phyloP scores from a whole-genome alignment of 37 sponge, comb jelly and placozoan species.

The Tethya wilhelma region DNA sequence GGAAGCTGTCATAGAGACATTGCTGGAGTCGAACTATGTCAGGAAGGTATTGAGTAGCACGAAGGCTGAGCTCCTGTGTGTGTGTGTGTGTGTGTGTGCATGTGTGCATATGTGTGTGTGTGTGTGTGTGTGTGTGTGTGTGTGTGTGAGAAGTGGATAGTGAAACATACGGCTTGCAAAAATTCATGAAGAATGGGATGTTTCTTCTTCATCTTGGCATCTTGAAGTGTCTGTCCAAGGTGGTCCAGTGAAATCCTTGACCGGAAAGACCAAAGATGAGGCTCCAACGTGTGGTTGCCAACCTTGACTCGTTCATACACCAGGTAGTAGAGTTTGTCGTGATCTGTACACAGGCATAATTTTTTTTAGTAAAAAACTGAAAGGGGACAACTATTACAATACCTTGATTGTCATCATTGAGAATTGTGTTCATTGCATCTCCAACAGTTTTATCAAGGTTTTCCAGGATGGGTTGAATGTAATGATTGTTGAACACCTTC shows the following conservation, averaged over 20 bases:
- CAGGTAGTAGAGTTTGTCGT: slow-evolving; percentile 61
- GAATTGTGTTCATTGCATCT: slow-evolving; percentile 38
- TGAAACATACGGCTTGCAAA: slow-evolving; percentile 50
- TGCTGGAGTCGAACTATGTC: slow-evolving; percentile 69
- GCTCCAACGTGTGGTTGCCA: slow-evolving; percentile 15
- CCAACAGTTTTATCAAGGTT: slow-evolving; percentile 8
- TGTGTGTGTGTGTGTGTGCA: background rate
- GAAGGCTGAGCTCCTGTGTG: slow-evolving; percentile 58
- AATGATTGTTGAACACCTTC: slow-evolving; percentile 18
- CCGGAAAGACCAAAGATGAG: slow-evolving; percentile 70
- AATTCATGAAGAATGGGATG: slow-evolving; percentile 65
- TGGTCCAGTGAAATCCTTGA: slow-evolving; percentile 66
- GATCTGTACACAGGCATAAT: no score
- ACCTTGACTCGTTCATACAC: slow-evolving; percentile 58
- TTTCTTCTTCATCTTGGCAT: slow-evolving; percentile 15
- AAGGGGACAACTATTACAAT: background rate
- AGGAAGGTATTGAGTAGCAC: slow-evolving; percentile 81
- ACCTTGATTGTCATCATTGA: slow-evolving; percentile 69
- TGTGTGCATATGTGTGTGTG: no score
- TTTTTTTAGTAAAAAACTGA: no score
- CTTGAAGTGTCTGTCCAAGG: slow-evolving; percentile 36
- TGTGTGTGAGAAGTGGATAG: no score
- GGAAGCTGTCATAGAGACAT: slow-evolving; percentile 34
- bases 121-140: background rate
- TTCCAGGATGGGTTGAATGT: slow-evolving; percentile 56